Evolutionary conservation across 2,797 vertebrate species (phyloP).

Genomic region (Geotria australis): DNA sequence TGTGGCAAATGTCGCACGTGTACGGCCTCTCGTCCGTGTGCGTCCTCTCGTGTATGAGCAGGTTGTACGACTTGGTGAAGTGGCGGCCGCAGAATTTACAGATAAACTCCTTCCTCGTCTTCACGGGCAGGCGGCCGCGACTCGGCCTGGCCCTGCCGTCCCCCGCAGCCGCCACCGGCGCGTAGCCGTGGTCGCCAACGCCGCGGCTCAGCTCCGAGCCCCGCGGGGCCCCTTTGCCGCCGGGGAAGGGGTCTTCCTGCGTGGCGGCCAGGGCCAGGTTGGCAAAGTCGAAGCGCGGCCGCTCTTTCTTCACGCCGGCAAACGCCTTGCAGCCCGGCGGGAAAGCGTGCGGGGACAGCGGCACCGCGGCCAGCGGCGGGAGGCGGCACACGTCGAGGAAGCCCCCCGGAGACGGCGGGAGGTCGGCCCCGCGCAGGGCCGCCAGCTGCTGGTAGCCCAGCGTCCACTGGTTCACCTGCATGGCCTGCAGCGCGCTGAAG

Average conservation of each 20-base stretch:
- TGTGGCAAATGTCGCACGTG: slow-evolving; percentile 62
- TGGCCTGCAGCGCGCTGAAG: slow-evolving; percentile 66
- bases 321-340: slow-evolving; percentile 34
- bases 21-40: slow-evolving; percentile 54
- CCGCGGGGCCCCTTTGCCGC: background rate
- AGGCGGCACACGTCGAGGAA: slow-evolving; percentile 28
- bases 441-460: slow-evolving; percentile 59
- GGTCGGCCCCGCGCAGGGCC: background rate
- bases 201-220: slow-evolving; percentile 12
- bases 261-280: slow-evolving; percentile 77
- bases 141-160: slow-evolving; percentile 63
- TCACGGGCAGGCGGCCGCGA: slow-evolving; percentile 37
- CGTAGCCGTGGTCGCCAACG: slow-evolving; percentile 43
- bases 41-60: slow-evolving; percentile 52
- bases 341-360: slow-evolving; percentile 53
- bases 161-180: slow-evolving; percentile 24
- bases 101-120: slow-evolving; percentile 68
- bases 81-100: slow-evolving; percentile 65
- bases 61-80: slow-evolving; percentile 64
- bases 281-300: slow-evolving; percentile 88
- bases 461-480: slow-evolving; percentile 89
- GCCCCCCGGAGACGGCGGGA: slow-evolving; percentile 43
- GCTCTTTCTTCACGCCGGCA: slow-evolving; percentile 25
- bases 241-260: slow-evolving; percentile 33
- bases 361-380: slow-evolving; percentile 43